Evolutionary conservation across 2,888 invertebrate species (phyloP), one percentile per base, ranked within the genome.

Genomic region (Aphelenchoides bicaudatus): DNA sequence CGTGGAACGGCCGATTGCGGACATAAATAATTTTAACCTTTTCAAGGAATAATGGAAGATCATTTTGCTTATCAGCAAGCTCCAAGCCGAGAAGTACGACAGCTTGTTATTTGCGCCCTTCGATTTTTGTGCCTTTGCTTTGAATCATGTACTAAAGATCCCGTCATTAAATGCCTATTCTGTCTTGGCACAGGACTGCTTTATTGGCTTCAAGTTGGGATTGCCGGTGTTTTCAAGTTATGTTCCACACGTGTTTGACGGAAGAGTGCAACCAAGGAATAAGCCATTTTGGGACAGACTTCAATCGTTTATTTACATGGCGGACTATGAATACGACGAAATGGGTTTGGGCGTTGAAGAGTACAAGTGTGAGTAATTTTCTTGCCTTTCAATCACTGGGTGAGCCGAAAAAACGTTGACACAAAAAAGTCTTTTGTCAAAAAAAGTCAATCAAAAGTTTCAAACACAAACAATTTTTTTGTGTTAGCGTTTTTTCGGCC

Each of bases 111-210:
- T 19, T 10, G 10, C 19, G 5, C 48, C 25, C 13, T 47, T 47
- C 28, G 48, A 47, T 4, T 47, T 5, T 8, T 47, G 48, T 29
- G 48, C 25, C 23, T 16, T 47, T 19, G 48, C n/a, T n/a, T 5
- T 47, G 4, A 21, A 21, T 29, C 48, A 47, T 4, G 13, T 47
- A n/a, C 23, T 23, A 4, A 23, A 23, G 28, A 47, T 47, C 48
- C 8, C 8, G 19, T 47, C 48, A 5, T 25, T 47, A 25, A 13
- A 47, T 47, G 4, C 5, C 8, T 47, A 25, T 29, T 10, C 8
- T 16, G 23, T n/a, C n/a, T 28, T 47, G 16, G 27, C 25, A 19
- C 43, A 43, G 25, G 43, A 13, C 13, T 13, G 34, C 16, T 13
- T 16, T 16, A 13, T 34, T 13, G 13, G 13, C 13, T 13, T 13